These are phyloP conservation scores for Diabrotica balteata DNA, from an alignment of 2,888 invertebrate species.

Conservation along the genomic window DNA sequence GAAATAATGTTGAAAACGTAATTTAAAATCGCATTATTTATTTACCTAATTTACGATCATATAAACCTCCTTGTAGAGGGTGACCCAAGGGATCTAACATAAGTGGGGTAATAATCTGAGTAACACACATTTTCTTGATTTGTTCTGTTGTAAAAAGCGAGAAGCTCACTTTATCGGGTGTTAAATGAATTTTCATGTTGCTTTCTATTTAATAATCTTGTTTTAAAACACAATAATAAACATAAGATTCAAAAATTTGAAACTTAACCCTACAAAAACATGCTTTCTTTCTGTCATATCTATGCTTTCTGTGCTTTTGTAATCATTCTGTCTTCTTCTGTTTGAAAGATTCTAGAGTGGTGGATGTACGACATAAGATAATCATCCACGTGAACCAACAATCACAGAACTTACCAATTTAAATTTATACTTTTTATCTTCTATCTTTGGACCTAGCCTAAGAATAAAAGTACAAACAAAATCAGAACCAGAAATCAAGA, in stretches of 20 bases:
- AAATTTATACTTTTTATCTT: no score
- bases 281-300: no score
- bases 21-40: background rate
- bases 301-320: no score
- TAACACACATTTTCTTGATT: constrained; percentile 79
- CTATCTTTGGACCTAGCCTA: no score
- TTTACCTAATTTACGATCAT: constrained; percentile 83
- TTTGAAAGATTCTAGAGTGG: background rate
- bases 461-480: no score
- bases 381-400: no score
- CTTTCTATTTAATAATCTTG: background rate
- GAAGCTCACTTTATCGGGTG: constrained; percentile 64
- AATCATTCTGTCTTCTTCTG: background rate
- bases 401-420: no score
- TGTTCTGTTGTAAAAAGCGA: constrained; percentile 79
- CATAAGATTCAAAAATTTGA: background rate
- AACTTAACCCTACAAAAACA: constrained; percentile 6
- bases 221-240: background rate
- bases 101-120: constrained; percentile 78
- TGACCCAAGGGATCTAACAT: constrained; percentile 86
- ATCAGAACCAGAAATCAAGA: no score
- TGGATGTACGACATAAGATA: no score
- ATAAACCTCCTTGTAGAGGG: constrained; percentile 84
- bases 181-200: constrained; percentile 33
- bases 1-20: no score